Evolutionary conservation across 2,113 vertebrate species (phyloP).

Genomic region (Oryzias celebensis): DNA sequence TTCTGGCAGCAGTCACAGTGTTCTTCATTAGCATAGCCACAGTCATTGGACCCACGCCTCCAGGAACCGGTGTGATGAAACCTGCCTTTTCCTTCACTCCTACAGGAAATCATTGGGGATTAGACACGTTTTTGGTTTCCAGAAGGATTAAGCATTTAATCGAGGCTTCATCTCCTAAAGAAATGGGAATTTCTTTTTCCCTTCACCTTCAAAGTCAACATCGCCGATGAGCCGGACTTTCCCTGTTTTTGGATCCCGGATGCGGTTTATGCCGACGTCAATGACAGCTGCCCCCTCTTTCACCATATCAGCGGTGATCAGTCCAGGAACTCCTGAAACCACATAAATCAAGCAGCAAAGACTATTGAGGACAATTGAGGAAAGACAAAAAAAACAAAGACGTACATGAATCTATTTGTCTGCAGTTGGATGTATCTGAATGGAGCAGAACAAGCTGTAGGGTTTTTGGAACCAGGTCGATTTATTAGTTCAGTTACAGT

Average conservation of each 20-base stretch:
- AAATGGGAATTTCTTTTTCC: not conserved
- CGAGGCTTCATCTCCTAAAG: too few species aligned
- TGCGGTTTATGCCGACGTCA: slow-evolving; percentile 90
- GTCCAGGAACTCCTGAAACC: slow-evolving; percentile 82
- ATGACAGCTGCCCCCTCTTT: slow-evolving; percentile 89
- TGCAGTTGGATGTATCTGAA: too few species aligned
- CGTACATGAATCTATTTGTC: too few species aligned
- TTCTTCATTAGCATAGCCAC: slow-evolving; percentile 92
- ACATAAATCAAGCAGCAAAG: not conserved
- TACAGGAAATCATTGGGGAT: slow-evolving; percentile 32
- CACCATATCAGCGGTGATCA: slow-evolving; percentile 91
- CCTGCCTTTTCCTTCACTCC: slow-evolving; percentile 89
- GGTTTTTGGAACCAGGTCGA: too few species aligned
- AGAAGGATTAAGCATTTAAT: not conserved
- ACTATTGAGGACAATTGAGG: not conserved
- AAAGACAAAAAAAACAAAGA: not conserved
- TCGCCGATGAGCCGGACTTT: slow-evolving; percentile 87
- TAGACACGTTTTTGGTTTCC: not conserved
- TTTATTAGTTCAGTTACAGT: too few species aligned
- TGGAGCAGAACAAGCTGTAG: too few species aligned
- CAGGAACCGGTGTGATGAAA: slow-evolving; percentile 89
- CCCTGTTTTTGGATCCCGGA: slow-evolving; percentile 81
- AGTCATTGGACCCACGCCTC: slow-evolving; percentile 91
- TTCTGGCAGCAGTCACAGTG: slow-evolving; percentile 85
- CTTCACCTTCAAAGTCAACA: slow-evolving; percentile 92